Percentiles rank a stretch among this genome's conserved stretches.
phyloP scores from a whole-genome alignment of 37 sponge, comb jelly and placozoan species.

The Chondrosia reniformis region DNA sequence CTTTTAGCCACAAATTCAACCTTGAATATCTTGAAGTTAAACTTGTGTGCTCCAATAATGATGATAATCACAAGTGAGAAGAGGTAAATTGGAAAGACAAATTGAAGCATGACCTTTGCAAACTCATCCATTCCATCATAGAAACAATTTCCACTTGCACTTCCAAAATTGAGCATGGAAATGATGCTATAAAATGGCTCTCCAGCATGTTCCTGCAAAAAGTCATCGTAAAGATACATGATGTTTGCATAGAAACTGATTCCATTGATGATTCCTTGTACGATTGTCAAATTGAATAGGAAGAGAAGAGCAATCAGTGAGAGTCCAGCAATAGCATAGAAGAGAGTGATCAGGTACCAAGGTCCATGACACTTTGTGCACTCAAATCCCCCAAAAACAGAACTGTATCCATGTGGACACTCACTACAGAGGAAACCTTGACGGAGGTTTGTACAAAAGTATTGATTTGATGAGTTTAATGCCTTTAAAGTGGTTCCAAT shows the following conservation, averaged over 20 bases:
- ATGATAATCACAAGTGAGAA: background rate
- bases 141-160: background rate
- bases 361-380: constrained; percentile 22
- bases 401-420: constrained; percentile 27
- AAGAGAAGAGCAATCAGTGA: constrained; percentile 26
- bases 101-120: background rate
- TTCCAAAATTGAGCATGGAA: background rate
- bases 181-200: background rate
- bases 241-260: constrained; percentile 48
- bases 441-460: background rate
- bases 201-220: background rate
- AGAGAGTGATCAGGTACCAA: background rate
- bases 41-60: constrained; percentile 11
- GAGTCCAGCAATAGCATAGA: constrained; percentile 23
- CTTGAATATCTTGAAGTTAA: background rate
- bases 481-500: background rate
- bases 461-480: background rate
- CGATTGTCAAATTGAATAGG: constrained; percentile 23
- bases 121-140: constrained; percentile 20
- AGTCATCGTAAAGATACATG: background rate
- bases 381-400: constrained; percentile 12
- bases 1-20: background rate
- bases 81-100: constrained; percentile 12
- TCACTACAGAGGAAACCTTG: constrained; percentile 43
- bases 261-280: constrained; percentile 36